Conservation (phyloP, 2,797 vertebrate genomes). For the Bradypodion pumilum region DNA sequence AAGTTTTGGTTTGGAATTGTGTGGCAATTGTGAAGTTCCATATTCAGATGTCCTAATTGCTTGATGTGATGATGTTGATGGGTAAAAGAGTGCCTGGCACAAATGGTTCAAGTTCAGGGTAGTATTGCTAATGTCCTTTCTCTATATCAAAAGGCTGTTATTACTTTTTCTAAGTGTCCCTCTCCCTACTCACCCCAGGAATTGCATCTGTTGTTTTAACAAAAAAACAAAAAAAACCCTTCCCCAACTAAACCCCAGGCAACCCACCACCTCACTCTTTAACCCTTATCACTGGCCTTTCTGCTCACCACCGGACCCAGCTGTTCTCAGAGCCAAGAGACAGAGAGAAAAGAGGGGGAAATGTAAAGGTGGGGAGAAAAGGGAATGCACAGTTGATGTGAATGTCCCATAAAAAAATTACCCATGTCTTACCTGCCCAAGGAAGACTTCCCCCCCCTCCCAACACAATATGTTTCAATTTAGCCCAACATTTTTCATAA, state of each 20-base stretch:
- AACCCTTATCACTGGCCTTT: neutral
- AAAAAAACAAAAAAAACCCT: no score
- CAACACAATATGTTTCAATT: neutral
- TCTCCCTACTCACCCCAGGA: conserved; percentile 36
- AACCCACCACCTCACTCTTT: neutral
- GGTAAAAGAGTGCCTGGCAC: neutral
- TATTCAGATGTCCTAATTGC: neutral
- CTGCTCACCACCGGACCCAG: neutral
- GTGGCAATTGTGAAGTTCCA: neutral
- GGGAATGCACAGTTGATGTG: neutral
- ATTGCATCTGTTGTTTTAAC: neutral
- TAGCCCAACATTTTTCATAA: neutral
- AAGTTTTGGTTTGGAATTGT: neutral
- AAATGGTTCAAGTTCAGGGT: neutral
- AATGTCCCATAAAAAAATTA: neutral
- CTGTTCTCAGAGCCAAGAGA: conserved; percentile 67
- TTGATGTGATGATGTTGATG: neutral
- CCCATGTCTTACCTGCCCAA: neutral
- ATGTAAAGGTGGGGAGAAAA: neutral
- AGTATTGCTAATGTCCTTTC: neutral
- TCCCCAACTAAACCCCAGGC: neutral
- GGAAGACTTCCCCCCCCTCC: neutral
- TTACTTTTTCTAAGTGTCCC: neutral
- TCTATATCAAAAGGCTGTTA: neutral
- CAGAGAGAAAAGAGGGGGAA: neutral